phyloP scores from a whole-genome alignment of 2,888 invertebrate genomes.

The Latrodectus hesperus region DNA sequence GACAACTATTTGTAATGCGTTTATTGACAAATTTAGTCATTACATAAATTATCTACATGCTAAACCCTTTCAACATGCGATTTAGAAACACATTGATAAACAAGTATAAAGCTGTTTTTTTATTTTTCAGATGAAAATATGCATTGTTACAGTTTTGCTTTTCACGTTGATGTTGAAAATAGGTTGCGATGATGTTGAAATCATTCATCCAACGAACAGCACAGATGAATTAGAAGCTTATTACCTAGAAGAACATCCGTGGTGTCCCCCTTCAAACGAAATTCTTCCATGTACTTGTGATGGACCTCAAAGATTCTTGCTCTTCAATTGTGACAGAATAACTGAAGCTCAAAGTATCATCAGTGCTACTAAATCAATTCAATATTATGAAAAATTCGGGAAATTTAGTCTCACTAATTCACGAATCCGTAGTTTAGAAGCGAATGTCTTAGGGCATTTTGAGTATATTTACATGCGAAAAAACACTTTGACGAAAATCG shows the following conservation, averaged over 20 bases:
- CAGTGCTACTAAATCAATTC: conserved; percentile 31
- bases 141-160: too few species aligned
- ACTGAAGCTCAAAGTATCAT: conserved; percentile 41
- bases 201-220: background rate
- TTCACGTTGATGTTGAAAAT: too few species aligned
- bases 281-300: conserved; percentile 65
- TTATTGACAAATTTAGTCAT: too few species aligned
- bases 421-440: conserved; percentile 39
- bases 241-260: conserved; percentile 37
- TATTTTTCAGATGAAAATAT: too few species aligned
- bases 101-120: too few species aligned
- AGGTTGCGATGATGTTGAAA: too few species aligned
- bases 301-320: conserved; percentile 60
- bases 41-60: too few species aligned
- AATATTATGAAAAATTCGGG: conserved; percentile 43
- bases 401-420: conserved; percentile 69
- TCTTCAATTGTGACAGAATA: conserved; percentile 61
- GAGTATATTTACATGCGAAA: conserved; percentile 65
- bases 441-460: conserved; percentile 44
- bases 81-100: too few species aligned
- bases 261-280: conserved; percentile 55
- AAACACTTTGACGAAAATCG: conserved; percentile 51
- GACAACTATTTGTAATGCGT: too few species aligned
- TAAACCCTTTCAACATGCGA: too few species aligned
- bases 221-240: conserved; percentile 42